A percentile compares a stretch with the other conserved stretches of the same genome.
phyloP scores from a whole-genome alignment of 2,888 invertebrate genomes.

The Noctua janthina region DNA sequence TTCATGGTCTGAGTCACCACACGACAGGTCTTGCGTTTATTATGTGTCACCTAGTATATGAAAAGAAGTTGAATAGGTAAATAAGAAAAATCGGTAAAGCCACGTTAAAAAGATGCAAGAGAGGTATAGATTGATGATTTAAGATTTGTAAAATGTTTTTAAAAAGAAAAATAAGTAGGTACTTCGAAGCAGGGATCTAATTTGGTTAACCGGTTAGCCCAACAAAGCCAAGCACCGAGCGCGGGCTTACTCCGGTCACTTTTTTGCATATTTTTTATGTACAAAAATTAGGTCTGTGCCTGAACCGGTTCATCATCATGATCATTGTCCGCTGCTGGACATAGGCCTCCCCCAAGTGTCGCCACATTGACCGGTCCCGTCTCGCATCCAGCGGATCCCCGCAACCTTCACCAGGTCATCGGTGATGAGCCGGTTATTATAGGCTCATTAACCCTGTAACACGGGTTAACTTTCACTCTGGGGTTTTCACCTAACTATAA shows the following conservation, averaged over 20 bases:
- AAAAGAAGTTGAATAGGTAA: background rate
- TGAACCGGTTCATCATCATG: no score
- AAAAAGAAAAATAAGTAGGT: background rate
- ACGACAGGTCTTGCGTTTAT: no score
- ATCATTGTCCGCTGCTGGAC: no score
- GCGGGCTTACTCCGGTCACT: background rate
- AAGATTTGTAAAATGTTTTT: background rate
- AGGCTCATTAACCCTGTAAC: no score
- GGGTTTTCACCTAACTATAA: background rate
- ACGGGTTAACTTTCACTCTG: background rate
- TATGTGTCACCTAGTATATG: no score
- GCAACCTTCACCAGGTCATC: no score
- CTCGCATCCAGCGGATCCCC: no score
- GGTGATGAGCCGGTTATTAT: no score
- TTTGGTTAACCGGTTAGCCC: background rate
- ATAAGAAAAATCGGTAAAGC: background rate
- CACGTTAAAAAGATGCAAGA: constrained; percentile 2
- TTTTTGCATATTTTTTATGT: background rate
- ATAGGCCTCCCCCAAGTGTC: no score
- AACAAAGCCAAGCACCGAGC: background rate
- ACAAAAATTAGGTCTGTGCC: background rate
- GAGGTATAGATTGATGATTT: background rate
- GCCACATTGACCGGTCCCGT: no score
- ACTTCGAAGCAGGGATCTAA: background rate
- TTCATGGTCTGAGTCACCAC: no score